Evolutionary conservation across 2,888 invertebrate species (phyloP).

Genomic region (Heliconius ethilla): DNA sequence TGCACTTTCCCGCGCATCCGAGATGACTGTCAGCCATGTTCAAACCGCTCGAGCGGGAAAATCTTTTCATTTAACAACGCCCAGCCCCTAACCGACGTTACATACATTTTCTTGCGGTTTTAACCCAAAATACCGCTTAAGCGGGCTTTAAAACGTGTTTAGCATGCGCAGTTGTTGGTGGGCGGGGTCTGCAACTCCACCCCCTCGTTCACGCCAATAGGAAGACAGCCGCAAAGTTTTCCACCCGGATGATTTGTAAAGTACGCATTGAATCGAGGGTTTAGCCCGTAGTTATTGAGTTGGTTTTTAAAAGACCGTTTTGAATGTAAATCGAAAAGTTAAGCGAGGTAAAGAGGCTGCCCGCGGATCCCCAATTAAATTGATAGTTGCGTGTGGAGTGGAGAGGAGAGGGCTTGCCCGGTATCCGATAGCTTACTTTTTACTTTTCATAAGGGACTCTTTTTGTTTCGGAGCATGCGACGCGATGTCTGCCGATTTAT

Average conservation of each 20-base stretch:
- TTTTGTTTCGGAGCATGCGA: constrained; percentile 29
- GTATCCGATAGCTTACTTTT: constrained; percentile 40
- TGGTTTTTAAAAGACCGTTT: constrained; percentile 80
- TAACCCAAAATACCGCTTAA: constrained; percentile 81
- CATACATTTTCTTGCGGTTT: constrained; percentile 81
- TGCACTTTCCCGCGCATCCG: constrained; percentile 73
- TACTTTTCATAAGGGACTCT: constrained; percentile 33
- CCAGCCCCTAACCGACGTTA: constrained; percentile 75
- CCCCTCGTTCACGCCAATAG: constrained; percentile 63
- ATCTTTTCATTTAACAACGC: constrained; percentile 78
- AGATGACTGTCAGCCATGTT: constrained; percentile 74
- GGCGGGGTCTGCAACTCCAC: constrained; percentile 64
- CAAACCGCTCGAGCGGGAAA: constrained; percentile 75
- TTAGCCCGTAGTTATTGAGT: constrained; percentile 76
- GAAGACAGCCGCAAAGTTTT: constrained; percentile 57
- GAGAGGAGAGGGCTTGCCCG: constrained; percentile 50
- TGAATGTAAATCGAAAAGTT: constrained; percentile 82
- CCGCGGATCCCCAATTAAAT: constrained; percentile 77
- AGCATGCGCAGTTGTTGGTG: constrained; percentile 71
- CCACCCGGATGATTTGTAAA: constrained; percentile 69
- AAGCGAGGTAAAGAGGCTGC: constrained; percentile 76
- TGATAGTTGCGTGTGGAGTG: constrained; percentile 69
- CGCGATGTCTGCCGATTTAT: constrained; percentile 18
- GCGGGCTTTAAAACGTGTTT: constrained; percentile 78
- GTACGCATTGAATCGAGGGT: constrained; percentile 71